Evolutionary conservation across 2,797 vertebrate genomes (phyloP), one percentile per base, ranked within the genome.

Genomic region (Gila robusta): DNA sequence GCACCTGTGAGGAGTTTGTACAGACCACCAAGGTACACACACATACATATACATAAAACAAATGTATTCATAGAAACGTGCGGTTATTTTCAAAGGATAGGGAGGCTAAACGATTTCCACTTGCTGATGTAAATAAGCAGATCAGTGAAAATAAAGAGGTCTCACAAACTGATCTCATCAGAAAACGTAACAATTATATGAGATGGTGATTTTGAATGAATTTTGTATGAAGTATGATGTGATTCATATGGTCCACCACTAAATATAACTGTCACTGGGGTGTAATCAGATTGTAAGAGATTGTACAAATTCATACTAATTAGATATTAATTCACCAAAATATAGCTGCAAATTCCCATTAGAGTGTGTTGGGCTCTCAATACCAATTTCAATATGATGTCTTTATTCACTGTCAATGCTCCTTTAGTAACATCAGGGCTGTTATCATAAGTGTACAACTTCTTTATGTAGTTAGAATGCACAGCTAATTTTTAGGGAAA

Each of bases 1-100:
- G 97, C 73, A 94, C 92, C 80, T 98, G 97, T 83, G 97, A 97
- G 21, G 95, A 96, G 81, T 98, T 99, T 93, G 94, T 98, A 81
- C 96, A 96, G 80, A 95, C 93, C 82, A 98, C 98, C 78, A 96
- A 95, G 97, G 98, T 98, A 92, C 88, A 64, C 44, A 37, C 28
- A 70, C 21, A 49, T 49, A 26, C 21, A 56, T 78, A 54, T 59
- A 26, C 2, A 71, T 37, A 47, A 19, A 37, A 14, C 9, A 28
- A 4, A 54, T 35, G 14, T 39, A 37, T 44, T 71, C 37, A n/a
- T 71, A 6, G 69, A 5, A 71, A 71, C 10, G 23, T 71, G 10
- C 2, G 21, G 21, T n/a, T 71, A 41, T 71, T 71, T 11, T 73
- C 71, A 49, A 49, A 49, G 71, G 44, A 28, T 49, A 19, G 26